Evolutionary conservation across 1,140 invertebrate species (phyloP), one percentile per base, ranked within the genome.

Genomic region (Harpegnathos saltator): DNA sequence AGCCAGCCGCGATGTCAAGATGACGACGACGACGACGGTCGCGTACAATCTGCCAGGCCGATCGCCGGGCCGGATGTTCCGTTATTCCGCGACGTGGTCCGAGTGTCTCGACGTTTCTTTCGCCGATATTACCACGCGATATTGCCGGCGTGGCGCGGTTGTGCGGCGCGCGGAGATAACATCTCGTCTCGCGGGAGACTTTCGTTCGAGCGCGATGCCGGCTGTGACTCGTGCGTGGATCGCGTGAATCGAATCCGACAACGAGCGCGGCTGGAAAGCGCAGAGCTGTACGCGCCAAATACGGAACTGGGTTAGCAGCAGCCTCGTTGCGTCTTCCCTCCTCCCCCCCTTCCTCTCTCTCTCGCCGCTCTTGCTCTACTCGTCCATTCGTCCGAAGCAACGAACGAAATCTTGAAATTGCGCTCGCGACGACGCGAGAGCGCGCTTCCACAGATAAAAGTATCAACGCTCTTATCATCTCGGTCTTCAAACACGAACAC

Each of bases 291-390:
- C 24, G 38, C 48, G 62, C 80, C 82, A 87, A 90, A 90, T 89
- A 88, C 73, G 85, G 85, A 91, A 90, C 85, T 87, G 82, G 86
- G 84, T 89, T 89, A 89, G 68, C 48, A 89, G 68, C 48, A 50
- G 61, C 75, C 38, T 72, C 48, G 61, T 84, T 78, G 29, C 29
- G 29, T 85, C 68, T 75, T 5, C 5, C 29, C 5, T 5, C 5
- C 29, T 33, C 29, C 5, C 29, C 5, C 29, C 5, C 29, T 33
- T 5, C 5, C 29, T 33, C 29, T 33, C 29, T 33, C 82, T 85
- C 68, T 75, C 50, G 69, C 69, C 62, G 59, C 65, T 86, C 77
- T 72, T 17, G 62, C 17, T 66, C 50, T 33, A n/a, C 19, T 58
- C 29, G 29, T 11, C 22, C 3, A 26, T 9, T 9, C 11, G 38